Base-by-base conservation (phyloP, 2,797 vertebrate species). In the Decapterus maruadsi region DNA sequence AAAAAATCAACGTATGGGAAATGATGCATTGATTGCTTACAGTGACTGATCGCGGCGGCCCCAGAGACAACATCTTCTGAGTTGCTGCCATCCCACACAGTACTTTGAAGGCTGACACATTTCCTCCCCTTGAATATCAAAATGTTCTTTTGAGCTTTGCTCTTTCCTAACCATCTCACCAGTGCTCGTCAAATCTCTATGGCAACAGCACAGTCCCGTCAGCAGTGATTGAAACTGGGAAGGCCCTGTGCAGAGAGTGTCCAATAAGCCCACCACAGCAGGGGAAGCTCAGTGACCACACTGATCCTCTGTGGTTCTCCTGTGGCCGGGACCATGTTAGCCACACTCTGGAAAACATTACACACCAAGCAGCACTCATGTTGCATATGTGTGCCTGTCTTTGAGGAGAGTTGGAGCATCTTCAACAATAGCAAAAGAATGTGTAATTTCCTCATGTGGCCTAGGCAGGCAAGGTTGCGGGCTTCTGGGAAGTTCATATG, bases 341-440 rank as follows among this genome's bases (percentile, higher is more conserved):
- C 90, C 81, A 64, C 86, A 83, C 87, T 93, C 86, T 93, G 93
- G 93, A 94, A 94, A 92, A 89, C 89, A 90, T 94, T 92, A 92
- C 89, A 90, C 86, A 69, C 68, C 75, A 72, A 75, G 77, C 89
- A 75, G 76, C 74, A 36, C 88, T 87, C 72, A 74, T 86, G 78
- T 85, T 88, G 68, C 70, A 80, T 79, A 71, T 82, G 83, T 86
- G 81, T 57, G 77, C 66, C 58, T 74, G 73, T 77, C 73, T 85
- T 88, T 75, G 70, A 89, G 67, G 56, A 81, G 82, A 81, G 80
- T 85, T 91, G 84, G 87, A 87, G 68, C 63, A 78, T 90, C 85
- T 70, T 87, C 81, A 90, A 88, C 82, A 91, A 89, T 86, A 93
- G 91, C 86, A 92, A 61, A 90, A 88, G 81, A 92, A 91, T 90